Evolutionary conservation across 2,113 vertebrate genomes (phyloP).

Genomic region (Tylochromis polylepis): DNA sequence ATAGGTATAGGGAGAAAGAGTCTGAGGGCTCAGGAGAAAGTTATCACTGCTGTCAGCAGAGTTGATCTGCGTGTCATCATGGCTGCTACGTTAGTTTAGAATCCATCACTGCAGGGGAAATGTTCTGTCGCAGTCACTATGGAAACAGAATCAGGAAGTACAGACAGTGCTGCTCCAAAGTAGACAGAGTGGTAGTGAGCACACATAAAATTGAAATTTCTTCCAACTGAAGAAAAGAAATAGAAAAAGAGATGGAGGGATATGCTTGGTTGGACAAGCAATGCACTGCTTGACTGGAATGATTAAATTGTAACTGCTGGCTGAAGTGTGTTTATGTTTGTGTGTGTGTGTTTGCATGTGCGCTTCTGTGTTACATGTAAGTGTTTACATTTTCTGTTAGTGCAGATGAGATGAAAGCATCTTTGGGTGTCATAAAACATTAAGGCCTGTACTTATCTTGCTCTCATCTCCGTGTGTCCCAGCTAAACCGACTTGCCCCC

Average conservation of each 20-base stretch:
- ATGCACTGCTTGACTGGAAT: conserved; percentile 59
- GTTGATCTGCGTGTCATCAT: conserved; percentile 64
- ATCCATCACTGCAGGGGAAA: conserved; percentile 62
- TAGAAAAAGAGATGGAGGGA: conserved; percentile 53
- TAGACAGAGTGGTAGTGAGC: conserved; percentile 41
- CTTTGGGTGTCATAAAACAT: conserved; percentile 53
- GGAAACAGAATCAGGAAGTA: conserved; percentile 72
- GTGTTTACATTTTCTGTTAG: conserved; percentile 36
- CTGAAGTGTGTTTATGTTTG: background rate
- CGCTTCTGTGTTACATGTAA: background rate
- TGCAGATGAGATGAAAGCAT: conserved; percentile 46
- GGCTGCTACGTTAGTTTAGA: conserved; percentile 58
- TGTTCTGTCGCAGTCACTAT: conserved; percentile 67
- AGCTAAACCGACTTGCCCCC: conserved; percentile 13
- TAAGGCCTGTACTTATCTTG: conserved; percentile 36
- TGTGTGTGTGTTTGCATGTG: background rate
- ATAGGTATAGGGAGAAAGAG: background rate
- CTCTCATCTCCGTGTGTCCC: conserved; percentile 33
- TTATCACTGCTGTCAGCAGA: conserved; percentile 58
- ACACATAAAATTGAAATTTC: conserved; percentile 63
- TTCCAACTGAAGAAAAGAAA: conserved; percentile 45
- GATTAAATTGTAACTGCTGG: conserved; percentile 57
- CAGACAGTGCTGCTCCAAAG: conserved; percentile 46
- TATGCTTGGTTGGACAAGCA: conserved; percentile 57
- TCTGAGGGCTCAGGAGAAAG: conserved; percentile 38